Percentiles rank a stretch among this genome's conserved stretches.
Conservation (phyloP, 2,113 vertebrate genomes). For the Bothrops jararaca region DNA sequence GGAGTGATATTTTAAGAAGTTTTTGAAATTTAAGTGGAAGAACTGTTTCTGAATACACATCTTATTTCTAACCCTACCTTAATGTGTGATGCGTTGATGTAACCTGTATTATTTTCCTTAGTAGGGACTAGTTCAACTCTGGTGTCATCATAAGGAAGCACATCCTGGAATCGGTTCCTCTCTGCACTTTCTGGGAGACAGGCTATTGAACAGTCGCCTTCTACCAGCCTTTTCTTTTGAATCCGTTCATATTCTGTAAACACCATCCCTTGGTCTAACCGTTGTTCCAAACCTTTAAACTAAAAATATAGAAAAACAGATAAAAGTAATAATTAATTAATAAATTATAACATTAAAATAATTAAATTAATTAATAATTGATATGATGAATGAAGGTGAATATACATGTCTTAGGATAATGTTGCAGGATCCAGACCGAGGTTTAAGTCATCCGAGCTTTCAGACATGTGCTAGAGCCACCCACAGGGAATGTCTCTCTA, state of each 20-base stretch:
- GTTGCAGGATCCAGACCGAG: too few species aligned
- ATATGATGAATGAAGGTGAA: too few species aligned
- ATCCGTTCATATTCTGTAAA: conserved; percentile 89
- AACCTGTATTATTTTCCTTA: conserved; percentile 97
- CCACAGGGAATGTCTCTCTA: too few species aligned
- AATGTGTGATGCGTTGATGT: conserved; percentile 95
- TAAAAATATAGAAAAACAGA: conserved; percentile 44
- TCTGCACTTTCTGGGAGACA: conserved; percentile 86
- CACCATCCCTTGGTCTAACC: conserved; percentile 87
- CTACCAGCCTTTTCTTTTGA: conserved; percentile 74
- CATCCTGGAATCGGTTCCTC: conserved; percentile 92
- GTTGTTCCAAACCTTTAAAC: conserved; percentile 87
- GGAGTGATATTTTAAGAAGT: background rate
- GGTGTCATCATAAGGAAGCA: conserved; percentile 90
- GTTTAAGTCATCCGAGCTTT: too few species aligned
- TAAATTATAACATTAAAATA: too few species aligned
- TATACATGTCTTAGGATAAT: too few species aligned
- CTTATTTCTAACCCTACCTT: conserved; percentile 71
- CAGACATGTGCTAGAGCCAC: too few species aligned
- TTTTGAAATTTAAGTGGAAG: background rate
- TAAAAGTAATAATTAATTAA: background rate
- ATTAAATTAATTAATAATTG: too few species aligned
- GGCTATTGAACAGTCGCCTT: conserved; percentile 78
- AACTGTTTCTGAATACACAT: background rate
- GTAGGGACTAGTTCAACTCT: conserved; percentile 95